Conservation (phyloP, 2,888 invertebrate genomes). For the Diarsia dahlii region DNA sequence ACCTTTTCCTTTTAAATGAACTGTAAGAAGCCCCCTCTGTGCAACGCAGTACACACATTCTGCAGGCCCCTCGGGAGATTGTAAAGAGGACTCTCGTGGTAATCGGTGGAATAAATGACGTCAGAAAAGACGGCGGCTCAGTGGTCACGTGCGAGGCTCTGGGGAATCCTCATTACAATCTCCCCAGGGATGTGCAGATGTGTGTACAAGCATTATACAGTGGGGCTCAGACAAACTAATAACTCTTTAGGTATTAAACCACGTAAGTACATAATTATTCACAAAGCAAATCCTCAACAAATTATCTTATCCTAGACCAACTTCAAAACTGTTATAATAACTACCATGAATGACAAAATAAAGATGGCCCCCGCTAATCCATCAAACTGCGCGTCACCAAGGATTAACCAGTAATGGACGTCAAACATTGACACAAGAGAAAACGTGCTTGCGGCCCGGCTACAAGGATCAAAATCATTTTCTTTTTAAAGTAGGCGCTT, state of each 20-base stretch:
- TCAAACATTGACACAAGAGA: slow-evolving; percentile 79
- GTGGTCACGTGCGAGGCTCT: no score
- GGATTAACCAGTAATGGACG: slow-evolving; percentile 86
- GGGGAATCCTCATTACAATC: no score
- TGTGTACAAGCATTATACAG: no score
- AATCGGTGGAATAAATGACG: no score
- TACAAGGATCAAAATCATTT: slow-evolving; percentile 80
- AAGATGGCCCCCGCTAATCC: slow-evolving; percentile 76
- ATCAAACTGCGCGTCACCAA: slow-evolving; percentile 71
- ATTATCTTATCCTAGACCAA: slow-evolving; percentile 42
- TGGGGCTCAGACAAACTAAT: not conserved
- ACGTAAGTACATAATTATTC: not conserved
- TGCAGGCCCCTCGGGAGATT: no score
- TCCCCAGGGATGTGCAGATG: no score
- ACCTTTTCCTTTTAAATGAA: no score
- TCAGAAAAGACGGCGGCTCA: no score
- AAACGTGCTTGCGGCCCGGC: slow-evolving; percentile 80
- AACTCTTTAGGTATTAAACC: not conserved
- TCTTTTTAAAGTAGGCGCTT: slow-evolving; percentile 72
- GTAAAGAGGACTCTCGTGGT: no score
- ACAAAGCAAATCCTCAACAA: slow-evolving; percentile 17
- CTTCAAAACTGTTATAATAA: slow-evolving; percentile 28
- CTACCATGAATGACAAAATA: slow-evolving; percentile 43
- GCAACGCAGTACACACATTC: no score
- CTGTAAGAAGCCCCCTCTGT: no score